Evolutionary conservation across 2,888 invertebrate genomes (phyloP).

Genomic region (Fragum sueziense): DNA sequence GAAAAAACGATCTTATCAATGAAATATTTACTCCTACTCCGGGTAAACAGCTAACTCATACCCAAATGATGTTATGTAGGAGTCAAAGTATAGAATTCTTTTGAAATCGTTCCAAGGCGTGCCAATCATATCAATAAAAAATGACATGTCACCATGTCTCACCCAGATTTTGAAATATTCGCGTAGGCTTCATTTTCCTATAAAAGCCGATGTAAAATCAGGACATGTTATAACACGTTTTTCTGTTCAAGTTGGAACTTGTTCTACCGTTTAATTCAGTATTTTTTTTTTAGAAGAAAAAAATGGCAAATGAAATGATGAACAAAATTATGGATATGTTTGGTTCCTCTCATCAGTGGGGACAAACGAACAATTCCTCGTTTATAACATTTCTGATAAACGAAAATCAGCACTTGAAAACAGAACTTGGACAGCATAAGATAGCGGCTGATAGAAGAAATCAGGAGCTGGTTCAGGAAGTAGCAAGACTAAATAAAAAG

Average conservation of each 20-base stretch:
- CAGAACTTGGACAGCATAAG: background rate
- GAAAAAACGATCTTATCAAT: too few relatives aligned
- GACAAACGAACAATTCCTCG: conserved; percentile 5
- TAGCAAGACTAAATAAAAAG: background rate
- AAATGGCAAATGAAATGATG: background rate
- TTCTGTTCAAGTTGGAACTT: background rate
- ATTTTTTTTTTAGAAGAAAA: background rate
- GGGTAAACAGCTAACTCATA: too few relatives aligned
- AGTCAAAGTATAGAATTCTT: too few relatives aligned
- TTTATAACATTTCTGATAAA: background rate
- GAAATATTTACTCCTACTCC: too few relatives aligned
- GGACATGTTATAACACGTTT: background rate
- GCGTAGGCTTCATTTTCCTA: background rate
- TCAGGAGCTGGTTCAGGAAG: background rate
- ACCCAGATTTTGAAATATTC: too few relatives aligned
- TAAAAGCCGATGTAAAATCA: background rate
- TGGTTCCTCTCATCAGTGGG: conserved; percentile 5
- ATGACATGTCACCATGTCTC: too few relatives aligned
- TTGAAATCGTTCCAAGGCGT: too few relatives aligned
- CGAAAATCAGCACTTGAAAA: background rate
- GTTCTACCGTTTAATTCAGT: background rate
- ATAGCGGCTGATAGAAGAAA: background rate
- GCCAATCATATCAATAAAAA: too few relatives aligned
- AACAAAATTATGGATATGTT: conserved; percentile 5
- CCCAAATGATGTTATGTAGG: too few relatives aligned